A percentile compares a stretch with the other conserved stretches of the same genome.
These are phyloP conservation scores for Acropora tenuis DNA, from an alignment of 64 coral and sea anemone species.

Conservation along the genomic window DNA sequence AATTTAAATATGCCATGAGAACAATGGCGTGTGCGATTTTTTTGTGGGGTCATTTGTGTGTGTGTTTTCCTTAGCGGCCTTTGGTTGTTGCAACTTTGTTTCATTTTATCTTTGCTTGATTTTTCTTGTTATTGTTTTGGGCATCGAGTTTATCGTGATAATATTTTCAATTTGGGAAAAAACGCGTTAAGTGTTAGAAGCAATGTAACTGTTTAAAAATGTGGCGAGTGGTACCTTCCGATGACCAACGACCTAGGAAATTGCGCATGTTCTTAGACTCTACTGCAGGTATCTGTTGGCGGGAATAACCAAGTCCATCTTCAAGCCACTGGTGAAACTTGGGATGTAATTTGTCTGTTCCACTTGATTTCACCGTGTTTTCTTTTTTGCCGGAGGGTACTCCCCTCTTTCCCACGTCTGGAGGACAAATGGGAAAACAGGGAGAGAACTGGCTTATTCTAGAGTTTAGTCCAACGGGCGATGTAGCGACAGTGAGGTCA, in stretches of 20 bases:
- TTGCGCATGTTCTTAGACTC: neutral
- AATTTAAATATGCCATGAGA: too few species aligned
- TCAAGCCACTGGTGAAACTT: constrained; percentile 2
- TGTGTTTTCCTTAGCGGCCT: too few species aligned
- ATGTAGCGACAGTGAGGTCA: neutral
- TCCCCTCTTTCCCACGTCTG: neutral
- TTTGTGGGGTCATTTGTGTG: too few species aligned
- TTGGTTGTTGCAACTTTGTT: too few species aligned
- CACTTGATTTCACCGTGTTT: neutral
- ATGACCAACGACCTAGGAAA: neutral
- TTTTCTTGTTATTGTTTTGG: too few species aligned
- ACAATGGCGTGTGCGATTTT: too few species aligned
- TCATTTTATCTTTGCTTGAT: too few species aligned
- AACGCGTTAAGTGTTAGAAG: too few species aligned
- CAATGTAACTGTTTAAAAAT: too few species aligned
- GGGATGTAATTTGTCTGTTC: neutral
- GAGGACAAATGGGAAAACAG: neutral
- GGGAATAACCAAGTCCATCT: neutral
- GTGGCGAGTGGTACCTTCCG: neutral
- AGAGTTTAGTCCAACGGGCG: neutral
- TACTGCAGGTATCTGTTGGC: neutral
- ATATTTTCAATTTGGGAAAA: too few species aligned
- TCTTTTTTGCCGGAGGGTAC: neutral
- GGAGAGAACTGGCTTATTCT: neutral
- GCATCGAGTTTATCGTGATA: too few species aligned